These are phyloP conservation scores for Agrochola lychnidis DNA, from an alignment of 2,888 invertebrate species.

Conservation along the genomic window DNA sequence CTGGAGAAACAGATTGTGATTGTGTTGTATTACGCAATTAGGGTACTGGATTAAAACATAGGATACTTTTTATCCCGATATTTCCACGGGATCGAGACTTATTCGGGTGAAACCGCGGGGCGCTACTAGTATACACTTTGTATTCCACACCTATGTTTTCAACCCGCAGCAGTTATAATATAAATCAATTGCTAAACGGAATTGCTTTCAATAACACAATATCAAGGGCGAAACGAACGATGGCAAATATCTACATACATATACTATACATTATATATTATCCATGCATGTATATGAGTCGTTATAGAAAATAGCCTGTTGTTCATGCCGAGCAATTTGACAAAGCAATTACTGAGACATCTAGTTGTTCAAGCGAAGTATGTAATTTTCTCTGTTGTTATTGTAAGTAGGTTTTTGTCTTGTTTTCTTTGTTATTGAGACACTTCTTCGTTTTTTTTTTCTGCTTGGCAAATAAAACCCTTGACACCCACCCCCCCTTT, in stretches of 20 bases:
- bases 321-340: constrained; percentile 34
- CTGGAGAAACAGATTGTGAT: too few species aligned
- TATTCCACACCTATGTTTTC: background rate
- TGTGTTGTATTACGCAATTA: too few species aligned
- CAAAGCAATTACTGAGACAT: constrained; percentile 41
- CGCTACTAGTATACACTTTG: background rate
- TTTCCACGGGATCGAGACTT: too few species aligned
- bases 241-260: background rate
- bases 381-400: constrained; percentile 26
- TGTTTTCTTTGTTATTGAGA: constrained; percentile 22
- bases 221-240: constrained; percentile 21
- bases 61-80: too few species aligned
- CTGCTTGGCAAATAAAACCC: background rate
- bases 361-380: constrained; percentile 31
- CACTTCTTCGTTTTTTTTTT: constrained; percentile 6
- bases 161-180: background rate
- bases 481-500: too few species aligned
- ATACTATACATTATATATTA: background rate
- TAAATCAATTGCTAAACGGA: constrained; percentile 18
- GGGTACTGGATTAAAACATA: too few species aligned
- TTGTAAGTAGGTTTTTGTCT: constrained; percentile 1
- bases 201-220: constrained; percentile 24
- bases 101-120: too few species aligned
- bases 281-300: constrained; percentile 5
- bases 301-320: constrained; percentile 35